Conservation (phyloP, 2,888 invertebrate genomes). For the Operophtera brumata region DNA sequence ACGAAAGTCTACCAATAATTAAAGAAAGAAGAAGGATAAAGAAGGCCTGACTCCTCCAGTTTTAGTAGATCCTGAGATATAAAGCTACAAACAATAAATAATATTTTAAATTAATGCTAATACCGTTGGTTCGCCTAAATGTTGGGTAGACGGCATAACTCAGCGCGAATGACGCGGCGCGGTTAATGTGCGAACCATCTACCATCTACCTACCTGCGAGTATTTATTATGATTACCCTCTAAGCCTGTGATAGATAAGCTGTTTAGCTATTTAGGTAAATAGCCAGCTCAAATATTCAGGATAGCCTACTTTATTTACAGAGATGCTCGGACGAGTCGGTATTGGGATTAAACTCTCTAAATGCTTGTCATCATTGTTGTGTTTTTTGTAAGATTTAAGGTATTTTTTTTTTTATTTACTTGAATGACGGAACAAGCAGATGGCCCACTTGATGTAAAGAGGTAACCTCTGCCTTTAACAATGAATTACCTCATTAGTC, state of each 20-base stretch:
- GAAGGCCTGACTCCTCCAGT: constrained; percentile 29
- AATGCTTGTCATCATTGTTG: too few relatives aligned
- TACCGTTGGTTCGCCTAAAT: constrained; percentile 70
- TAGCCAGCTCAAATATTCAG: constrained; percentile 6
- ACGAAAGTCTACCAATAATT: too few relatives aligned
- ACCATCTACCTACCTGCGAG: constrained; percentile 41
- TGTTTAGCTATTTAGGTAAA: constrained; percentile 35
- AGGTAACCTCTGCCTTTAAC: too few relatives aligned
- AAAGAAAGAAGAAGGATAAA: too few relatives aligned
- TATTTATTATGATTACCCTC: constrained; percentile 73
- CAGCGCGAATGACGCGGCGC: constrained; percentile 58
- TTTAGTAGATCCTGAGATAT: constrained; percentile 41
- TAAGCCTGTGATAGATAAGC: constrained; percentile 64
- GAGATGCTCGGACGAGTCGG: too few relatives aligned
- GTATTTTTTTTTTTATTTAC: too few relatives aligned
- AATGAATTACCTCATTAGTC: too few relatives aligned
- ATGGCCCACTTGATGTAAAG: too few relatives aligned
- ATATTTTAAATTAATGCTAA: constrained; percentile 81
- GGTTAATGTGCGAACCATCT: constrained; percentile 61
- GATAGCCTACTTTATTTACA: not conserved
- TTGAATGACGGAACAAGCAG: too few relatives aligned
- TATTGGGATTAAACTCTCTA: too few relatives aligned
- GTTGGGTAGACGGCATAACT: constrained; percentile 73
- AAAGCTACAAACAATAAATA: constrained; percentile 74
- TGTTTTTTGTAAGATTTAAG: too few relatives aligned